These are phyloP conservation scores for Simalia tracyae DNA, from an alignment of 2,797 vertebrate genomes.

Conservation along the genomic window DNA sequence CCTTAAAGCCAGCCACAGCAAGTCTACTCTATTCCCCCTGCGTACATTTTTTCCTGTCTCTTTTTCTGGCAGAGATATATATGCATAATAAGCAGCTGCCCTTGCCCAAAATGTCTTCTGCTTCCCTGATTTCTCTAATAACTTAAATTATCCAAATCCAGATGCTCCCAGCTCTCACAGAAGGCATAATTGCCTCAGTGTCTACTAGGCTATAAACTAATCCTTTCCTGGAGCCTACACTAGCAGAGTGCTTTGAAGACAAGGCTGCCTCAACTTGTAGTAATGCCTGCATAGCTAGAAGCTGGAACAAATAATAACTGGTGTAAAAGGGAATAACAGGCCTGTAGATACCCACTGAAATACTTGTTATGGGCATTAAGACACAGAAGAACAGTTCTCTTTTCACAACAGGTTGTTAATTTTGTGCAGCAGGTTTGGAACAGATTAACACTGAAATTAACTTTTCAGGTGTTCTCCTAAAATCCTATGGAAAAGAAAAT, in stretches of 20 bases:
- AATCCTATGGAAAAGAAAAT: background rate
- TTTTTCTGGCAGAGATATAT: slow-evolving; percentile 5
- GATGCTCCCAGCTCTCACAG: slow-evolving; percentile 27
- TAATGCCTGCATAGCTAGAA: slow-evolving; percentile 10
- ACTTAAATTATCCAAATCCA: background rate
- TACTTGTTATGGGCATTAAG: slow-evolving; percentile 1
- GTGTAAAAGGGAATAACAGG: background rate
- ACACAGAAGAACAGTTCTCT: background rate
- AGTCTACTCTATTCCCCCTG: background rate
- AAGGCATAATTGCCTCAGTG: slow-evolving; percentile 14
- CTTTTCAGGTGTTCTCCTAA: background rate
- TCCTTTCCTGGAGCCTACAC: slow-evolving; percentile 31
- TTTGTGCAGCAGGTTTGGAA: background rate
- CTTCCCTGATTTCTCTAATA: slow-evolving; percentile 36
- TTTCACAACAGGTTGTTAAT: background rate
- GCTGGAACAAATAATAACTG: background rate
- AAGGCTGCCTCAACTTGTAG: slow-evolving; percentile 35
- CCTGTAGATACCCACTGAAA: background rate
- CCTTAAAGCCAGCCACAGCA: slow-evolving; percentile 24
- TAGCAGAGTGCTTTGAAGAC: slow-evolving; percentile 33
- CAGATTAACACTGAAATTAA: background rate
- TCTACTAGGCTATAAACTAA: slow-evolving; percentile 31
- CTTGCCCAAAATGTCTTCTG: slow-evolving; percentile 42
- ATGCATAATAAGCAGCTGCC: background rate
- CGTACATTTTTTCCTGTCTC: background rate